A percentile compares a stretch with the other conserved stretches of the same genome.
Evolutionary conservation across 2,797 vertebrate genomes (phyloP).

Genomic region (Acanthurus tractus): DNA sequence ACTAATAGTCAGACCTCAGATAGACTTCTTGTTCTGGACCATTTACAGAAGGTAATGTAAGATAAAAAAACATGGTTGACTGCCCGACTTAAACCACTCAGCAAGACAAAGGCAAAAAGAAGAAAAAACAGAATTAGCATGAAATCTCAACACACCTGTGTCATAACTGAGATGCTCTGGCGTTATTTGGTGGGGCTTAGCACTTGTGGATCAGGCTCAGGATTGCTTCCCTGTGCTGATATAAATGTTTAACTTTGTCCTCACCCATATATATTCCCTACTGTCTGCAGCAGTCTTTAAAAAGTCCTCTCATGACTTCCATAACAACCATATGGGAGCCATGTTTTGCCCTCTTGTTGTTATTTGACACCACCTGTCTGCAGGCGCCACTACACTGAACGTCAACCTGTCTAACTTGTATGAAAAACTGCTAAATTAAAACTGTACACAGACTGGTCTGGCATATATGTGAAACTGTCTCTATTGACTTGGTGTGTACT

Average conservation of each 20-base stretch:
- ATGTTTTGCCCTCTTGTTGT: neutral
- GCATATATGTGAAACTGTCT: neutral
- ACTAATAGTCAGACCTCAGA: too few relatives aligned
- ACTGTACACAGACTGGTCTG: neutral
- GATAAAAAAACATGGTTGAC: neutral
- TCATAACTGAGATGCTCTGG: neutral
- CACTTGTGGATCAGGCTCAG: too few relatives aligned
- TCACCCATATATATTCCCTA: neutral
- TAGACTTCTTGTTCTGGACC: too few relatives aligned
- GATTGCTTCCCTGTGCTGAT: too few relatives aligned
- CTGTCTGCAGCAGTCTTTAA: too few relatives aligned
- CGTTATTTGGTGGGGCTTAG: neutral
- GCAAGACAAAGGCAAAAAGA: neutral
- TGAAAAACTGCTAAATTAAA: neutral
- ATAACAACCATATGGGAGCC: neutral
- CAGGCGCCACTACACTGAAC: neutral
- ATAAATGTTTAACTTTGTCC: neutral
- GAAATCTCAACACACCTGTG: neutral
- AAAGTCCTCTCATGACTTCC: neutral
- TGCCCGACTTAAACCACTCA: neutral
- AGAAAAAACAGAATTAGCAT: neutral
- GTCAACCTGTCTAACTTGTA: neutral
- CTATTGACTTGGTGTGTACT: neutral
- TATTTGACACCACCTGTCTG: neutral
- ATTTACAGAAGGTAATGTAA: neutral